These are phyloP conservation scores for Chaunax sp. DNA, from an alignment of 2,797 vertebrate species.

Conservation along the genomic window DNA sequence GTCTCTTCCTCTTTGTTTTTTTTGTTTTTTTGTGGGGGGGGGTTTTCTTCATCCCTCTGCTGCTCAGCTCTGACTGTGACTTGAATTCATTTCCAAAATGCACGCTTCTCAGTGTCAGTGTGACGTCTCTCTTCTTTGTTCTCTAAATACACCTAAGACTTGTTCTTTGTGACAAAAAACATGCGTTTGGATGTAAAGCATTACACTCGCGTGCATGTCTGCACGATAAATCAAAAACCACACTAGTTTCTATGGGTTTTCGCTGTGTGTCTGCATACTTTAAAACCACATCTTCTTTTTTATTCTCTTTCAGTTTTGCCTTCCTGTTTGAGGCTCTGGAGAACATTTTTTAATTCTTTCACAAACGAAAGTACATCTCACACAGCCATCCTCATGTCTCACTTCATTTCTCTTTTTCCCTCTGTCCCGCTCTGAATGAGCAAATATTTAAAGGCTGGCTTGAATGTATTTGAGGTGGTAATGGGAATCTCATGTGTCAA, in stretches of 20 bases:
- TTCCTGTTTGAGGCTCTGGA: slow-evolving; percentile 12
- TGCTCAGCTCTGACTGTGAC: slow-evolving; percentile 15
- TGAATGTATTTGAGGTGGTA: slow-evolving; percentile 68
- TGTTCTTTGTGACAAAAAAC: slow-evolving; percentile 13
- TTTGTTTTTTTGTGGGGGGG: slow-evolving; percentile 10
- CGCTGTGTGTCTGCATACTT: slow-evolving; percentile 28
- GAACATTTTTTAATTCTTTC: slow-evolving; percentile 26
- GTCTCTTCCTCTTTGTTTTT: not conserved
- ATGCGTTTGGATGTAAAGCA: slow-evolving; percentile 37
- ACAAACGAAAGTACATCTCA: slow-evolving; percentile 23
- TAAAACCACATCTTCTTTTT: slow-evolving; percentile 14
- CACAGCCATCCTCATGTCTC: slow-evolving; percentile 12
- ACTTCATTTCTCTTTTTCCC: not conserved
- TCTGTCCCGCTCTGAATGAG: slow-evolving; percentile 45
- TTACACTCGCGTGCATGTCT: slow-evolving; percentile 11
- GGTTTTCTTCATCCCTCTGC: not conserved
- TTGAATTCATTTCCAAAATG: slow-evolving; percentile 20
- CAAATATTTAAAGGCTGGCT: slow-evolving; percentile 70
- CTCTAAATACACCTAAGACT: slow-evolving; percentile 26
- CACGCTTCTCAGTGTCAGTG: slow-evolving; percentile 4
- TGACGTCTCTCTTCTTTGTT: slow-evolving; percentile 43
- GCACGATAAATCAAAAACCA: slow-evolving; percentile 32
- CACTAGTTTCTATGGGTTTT: not conserved
- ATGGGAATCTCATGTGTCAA: slow-evolving; percentile 58
- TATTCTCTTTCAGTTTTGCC: slow-evolving; percentile 30